Evolutionary conservation across 2,797 vertebrate genomes (phyloP).

Genomic region (Moxostoma hubbsi): DNA sequence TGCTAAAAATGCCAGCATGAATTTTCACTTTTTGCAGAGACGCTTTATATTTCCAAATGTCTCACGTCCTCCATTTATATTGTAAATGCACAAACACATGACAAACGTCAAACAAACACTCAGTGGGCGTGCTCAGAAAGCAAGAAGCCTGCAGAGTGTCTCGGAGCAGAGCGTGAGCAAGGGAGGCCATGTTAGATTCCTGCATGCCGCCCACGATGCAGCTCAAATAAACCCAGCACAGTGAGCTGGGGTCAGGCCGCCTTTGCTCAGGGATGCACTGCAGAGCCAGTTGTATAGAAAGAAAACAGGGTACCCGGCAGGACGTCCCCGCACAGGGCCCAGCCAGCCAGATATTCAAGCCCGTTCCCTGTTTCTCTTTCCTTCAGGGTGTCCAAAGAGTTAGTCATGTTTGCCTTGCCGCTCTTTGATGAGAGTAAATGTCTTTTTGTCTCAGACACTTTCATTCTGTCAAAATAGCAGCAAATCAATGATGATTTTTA

Average conservation of each 20-base stretch:
- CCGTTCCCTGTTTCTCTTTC: conserved; percentile 83
- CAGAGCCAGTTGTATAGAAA: conserved; percentile 82
- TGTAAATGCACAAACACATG: conserved; percentile 52
- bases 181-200: conserved; percentile 54
- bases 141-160: conserved; percentile 38
- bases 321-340: conserved; percentile 74
- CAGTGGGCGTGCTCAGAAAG: conserved; percentile 32
- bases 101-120: conserved; percentile 64
- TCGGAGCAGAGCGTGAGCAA: conserved; percentile 32
- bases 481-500: conserved; percentile 52
- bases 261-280: conserved; percentile 72
- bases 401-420: conserved; percentile 85
- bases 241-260: conserved; percentile 74
- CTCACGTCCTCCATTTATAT: conserved; percentile 42
- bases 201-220: conserved; percentile 73
- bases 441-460: conserved; percentile 53
- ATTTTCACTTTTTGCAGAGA: conserved; percentile 10
- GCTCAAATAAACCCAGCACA: conserved; percentile 77
- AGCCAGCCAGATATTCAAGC: conserved; percentile 85
- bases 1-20: too few relatives aligned
- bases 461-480: conserved; percentile 57
- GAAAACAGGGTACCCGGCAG: conserved; percentile 89
- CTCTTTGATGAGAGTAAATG: conserved; percentile 82
- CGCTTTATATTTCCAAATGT: conserved; percentile 17
- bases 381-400: conserved; percentile 79